A percentile compares a stretch with the other conserved stretches of the same genome.
Evolutionary conservation across 2,113 vertebrate genomes (phyloP).

Genomic region (Oenanthe melanoleuca): DNA sequence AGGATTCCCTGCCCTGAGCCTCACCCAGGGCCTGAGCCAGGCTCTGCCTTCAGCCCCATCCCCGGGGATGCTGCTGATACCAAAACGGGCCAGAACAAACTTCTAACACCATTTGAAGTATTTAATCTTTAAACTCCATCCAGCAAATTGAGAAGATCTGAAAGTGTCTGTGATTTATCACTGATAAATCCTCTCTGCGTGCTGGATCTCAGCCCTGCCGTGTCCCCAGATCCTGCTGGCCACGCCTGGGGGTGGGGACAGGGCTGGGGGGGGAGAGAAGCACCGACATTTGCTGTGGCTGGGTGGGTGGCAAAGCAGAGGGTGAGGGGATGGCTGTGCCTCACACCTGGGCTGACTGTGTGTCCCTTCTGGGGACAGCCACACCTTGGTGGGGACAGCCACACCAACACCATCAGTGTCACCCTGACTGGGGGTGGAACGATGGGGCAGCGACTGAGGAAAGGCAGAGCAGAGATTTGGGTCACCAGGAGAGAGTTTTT

Average conservation of each 20-base stretch:
- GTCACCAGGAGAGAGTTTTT: too few species aligned
- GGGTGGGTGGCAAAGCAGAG: neutral
- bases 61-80: neutral
- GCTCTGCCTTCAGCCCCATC: neutral
- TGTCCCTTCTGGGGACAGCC: neutral
- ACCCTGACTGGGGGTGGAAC: neutral
- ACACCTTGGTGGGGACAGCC: neutral
- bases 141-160: accelerated
- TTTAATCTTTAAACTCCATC: neutral
- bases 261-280: slow-evolving; percentile 2
- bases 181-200: neutral
- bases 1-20: accelerated
- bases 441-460: neutral
- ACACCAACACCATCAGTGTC: neutral
- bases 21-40: neutral
- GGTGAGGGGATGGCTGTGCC: neutral
- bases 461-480: neutral
- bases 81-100: neutral
- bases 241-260: neutral
- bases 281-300: slow-evolving; percentile 5
- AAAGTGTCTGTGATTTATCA: neutral
- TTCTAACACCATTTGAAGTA: neutral
- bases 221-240: accelerated
- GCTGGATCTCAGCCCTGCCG: neutral
- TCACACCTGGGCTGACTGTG: neutral